A percentile compares a stretch with the other conserved stretches of the same genome.
These are phyloP conservation scores for Hirudinaria manillensis DNA, from an alignment of 2,888 invertebrate genomes.

Conservation along the genomic window DNA sequence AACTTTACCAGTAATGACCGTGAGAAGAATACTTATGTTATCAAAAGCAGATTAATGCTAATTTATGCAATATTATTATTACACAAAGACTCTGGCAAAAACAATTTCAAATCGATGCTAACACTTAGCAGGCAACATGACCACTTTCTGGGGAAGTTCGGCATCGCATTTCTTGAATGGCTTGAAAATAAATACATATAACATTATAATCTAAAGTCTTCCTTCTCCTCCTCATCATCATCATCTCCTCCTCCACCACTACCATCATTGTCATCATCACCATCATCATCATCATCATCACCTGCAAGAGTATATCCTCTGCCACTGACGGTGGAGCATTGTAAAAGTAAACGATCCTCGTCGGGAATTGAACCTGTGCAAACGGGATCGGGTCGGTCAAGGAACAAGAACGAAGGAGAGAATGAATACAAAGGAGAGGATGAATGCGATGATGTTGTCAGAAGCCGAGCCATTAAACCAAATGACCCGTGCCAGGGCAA, in stretches of 20 bases:
- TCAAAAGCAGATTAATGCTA: too few species aligned
- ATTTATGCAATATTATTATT: too few species aligned
- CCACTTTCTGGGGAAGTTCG: conserved; percentile 34
- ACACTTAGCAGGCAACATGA: conserved; percentile 36
- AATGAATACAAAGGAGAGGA: too few species aligned
- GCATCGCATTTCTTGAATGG: conserved; percentile 27
- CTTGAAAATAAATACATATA: conserved; percentile 5
- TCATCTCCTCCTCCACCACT: too few species aligned
- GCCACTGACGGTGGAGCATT: conserved; percentile 92
- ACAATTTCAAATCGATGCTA: neutral
- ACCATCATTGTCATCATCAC: too few species aligned
- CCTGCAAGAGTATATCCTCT: conserved; percentile 71
- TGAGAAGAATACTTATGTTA: too few species aligned
- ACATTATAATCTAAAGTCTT: too few species aligned
- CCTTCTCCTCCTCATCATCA: too few species aligned
- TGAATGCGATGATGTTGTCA: neutral
- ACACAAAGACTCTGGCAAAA: neutral
- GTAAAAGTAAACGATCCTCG: conserved; percentile 96
- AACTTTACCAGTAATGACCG: too few species aligned
- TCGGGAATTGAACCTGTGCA: conserved; percentile 65
- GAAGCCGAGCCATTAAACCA: neutral
- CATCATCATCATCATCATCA: conserved; percentile 37
- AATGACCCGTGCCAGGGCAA: too few species aligned
- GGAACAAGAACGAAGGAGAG: too few species aligned
- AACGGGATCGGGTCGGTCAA: neutral